Conservation (phyloP, 92 coral and sea anemone species). For the Phymanthus crucifer region DNA sequence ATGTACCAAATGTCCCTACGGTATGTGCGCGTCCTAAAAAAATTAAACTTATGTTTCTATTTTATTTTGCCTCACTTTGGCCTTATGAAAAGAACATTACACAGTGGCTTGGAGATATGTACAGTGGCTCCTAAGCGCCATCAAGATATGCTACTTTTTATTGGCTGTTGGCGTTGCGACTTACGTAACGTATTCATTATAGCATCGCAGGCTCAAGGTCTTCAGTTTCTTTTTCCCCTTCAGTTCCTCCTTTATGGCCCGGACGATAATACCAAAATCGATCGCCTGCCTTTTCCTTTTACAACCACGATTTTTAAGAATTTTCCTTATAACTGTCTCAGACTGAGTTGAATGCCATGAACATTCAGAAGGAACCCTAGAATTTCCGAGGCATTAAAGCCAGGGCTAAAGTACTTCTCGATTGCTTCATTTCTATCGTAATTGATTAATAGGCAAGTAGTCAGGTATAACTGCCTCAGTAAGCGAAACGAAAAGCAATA, state of each 20-base stretch:
- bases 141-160: too few species aligned
- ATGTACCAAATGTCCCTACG: too few species aligned
- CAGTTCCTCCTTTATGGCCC: slow-evolving; percentile 10
- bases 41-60: too few species aligned
- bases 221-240: too few species aligned
- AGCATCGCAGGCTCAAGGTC: too few species aligned
- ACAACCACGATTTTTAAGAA: slow-evolving; percentile 32
- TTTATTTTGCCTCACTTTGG: too few species aligned
- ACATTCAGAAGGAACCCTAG: slow-evolving; percentile 52
- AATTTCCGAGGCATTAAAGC: slow-evolving; percentile 59
- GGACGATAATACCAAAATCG: slow-evolving; percentile 8
- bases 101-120: too few species aligned
- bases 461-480: slow-evolving; percentile 35
- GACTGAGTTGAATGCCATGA: slow-evolving; percentile 48
- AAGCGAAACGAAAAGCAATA: background rate
- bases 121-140: too few species aligned
- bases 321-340: slow-evolving; percentile 50
- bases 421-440: slow-evolving; percentile 41
- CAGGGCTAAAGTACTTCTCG: slow-evolving; percentile 56
- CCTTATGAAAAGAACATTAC: too few species aligned
- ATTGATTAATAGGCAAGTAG: slow-evolving; percentile 37
- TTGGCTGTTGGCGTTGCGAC: too few species aligned
- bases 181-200: too few species aligned
- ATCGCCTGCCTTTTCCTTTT: slow-evolving; percentile 10
- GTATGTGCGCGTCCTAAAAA: too few species aligned